Evolutionary conservation across 2,113 vertebrate genomes (phyloP).

Genomic region (Osmerus eperlanus): DNA sequence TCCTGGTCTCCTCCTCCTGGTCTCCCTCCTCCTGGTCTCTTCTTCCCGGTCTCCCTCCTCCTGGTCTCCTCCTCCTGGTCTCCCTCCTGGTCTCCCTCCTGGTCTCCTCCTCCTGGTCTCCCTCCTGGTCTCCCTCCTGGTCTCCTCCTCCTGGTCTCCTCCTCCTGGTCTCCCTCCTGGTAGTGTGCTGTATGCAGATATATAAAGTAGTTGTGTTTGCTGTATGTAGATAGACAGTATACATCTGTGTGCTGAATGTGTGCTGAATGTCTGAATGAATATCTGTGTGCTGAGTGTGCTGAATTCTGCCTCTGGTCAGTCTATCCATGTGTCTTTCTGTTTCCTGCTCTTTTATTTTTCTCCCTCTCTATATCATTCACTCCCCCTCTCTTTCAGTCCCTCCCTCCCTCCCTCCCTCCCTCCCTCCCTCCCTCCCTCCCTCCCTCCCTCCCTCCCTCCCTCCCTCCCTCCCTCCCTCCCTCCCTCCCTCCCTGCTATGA

Average conservation of each 20-base stretch:
- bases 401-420: neutral
- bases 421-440: slow-evolving; percentile 12
- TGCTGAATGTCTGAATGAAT: neutral
- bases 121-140: too few species aligned
- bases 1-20: too few species aligned
- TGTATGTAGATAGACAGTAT: too few species aligned
- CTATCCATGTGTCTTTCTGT: neutral
- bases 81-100: too few species aligned
- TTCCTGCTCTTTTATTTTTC: neutral
- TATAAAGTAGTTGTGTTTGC: too few species aligned
- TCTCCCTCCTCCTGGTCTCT: too few species aligned
- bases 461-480: neutral
- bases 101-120: too few species aligned
- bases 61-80: too few species aligned
- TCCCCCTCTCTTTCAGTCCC: slow-evolving; percentile 20
- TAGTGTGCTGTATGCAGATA: too few species aligned
- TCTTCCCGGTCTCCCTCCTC: too few species aligned
- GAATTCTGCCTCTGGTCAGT: neutral
- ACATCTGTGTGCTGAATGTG: too few species aligned
- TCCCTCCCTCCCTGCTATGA: slow-evolving; percentile 19
- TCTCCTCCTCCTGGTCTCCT: neutral
- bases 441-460: neutral
- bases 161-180: neutral
- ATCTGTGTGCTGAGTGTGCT: neutral
- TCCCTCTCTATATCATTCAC: slow-evolving; percentile 27